Percentiles rank a stretch among this genome's conserved stretches.
These are phyloP conservation scores for Prinia subflava DNA, from an alignment of 2,113 vertebrate species.

Conservation along the genomic window DNA sequence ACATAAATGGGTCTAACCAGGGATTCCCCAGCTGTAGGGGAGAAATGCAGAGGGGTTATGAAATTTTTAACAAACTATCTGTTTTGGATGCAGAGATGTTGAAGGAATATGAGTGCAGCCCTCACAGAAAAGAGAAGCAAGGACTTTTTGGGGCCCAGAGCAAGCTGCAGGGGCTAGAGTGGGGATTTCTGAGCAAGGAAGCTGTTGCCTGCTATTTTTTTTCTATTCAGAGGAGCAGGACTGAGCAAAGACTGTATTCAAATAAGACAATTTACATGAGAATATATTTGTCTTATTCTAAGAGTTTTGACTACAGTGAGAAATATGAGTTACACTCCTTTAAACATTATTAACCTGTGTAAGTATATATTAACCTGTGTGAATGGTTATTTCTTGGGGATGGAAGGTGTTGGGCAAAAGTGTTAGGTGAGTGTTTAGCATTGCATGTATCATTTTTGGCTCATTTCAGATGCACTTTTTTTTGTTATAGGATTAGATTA, in stretches of 20 bases:
- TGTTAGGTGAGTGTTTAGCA: not conserved
- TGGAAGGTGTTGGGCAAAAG: not conserved
- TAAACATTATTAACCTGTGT: not conserved
- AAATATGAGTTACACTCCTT: not conserved
- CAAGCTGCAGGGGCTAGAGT: not conserved
- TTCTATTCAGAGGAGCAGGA: not conserved
- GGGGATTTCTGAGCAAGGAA: not conserved
- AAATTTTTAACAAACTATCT: not conserved
- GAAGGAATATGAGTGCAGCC: not conserved
- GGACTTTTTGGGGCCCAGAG: not conserved
- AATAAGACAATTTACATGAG: not conserved
- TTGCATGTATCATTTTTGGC: not conserved
- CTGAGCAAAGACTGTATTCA: not conserved
- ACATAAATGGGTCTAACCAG: not conserved
- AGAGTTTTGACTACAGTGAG: not conserved
- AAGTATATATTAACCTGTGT: not conserved
- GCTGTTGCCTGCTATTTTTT: not conserved
- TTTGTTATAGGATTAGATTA: not conserved
- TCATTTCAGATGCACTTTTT: not conserved
- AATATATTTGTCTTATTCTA: not conserved
- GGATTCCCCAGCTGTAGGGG: not conserved
- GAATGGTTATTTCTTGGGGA: not conserved
- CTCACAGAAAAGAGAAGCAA: not conserved
- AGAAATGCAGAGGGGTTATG: not conserved
- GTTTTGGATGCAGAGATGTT: not conserved